Evolutionary conservation across 2,888 invertebrate genomes (phyloP).

Genomic region (Kryphioiulus occultus): DNA sequence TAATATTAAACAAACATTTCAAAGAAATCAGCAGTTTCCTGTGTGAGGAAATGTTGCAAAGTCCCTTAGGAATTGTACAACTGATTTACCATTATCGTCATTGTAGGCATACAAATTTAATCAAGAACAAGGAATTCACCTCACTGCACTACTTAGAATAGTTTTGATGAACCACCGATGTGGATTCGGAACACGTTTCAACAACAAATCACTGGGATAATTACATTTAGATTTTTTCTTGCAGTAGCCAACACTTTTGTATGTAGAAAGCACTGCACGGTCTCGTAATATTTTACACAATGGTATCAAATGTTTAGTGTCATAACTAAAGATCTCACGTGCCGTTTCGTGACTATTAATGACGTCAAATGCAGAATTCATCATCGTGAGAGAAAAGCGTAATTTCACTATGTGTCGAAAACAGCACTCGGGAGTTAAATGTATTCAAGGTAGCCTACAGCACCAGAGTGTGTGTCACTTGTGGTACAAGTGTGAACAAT

Average conservation of each 20-base stretch:
- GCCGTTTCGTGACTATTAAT: too few relatives aligned
- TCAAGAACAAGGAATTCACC: background rate
- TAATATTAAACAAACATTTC: background rate
- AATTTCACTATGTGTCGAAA: background rate
- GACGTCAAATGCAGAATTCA: too few relatives aligned
- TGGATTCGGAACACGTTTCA: background rate
- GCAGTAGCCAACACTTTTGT: too few relatives aligned
- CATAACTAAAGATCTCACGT: too few relatives aligned
- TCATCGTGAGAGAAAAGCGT: background rate
- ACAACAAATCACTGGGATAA: background rate
- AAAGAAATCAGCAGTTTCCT: background rate
- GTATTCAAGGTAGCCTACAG: too few relatives aligned
- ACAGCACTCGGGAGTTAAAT: background rate
- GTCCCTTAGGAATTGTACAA: background rate
- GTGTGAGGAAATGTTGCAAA: background rate
- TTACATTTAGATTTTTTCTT: too few relatives aligned
- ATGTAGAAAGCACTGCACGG: too few relatives aligned
- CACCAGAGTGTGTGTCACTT: too few relatives aligned
- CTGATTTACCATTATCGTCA: too few relatives aligned
- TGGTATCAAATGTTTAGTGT: too few relatives aligned
- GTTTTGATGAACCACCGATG: background rate
- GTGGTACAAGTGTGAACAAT: too few relatives aligned
- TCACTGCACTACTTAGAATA: background rate
- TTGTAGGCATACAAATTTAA: background rate
- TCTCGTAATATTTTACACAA: too few relatives aligned